Percentiles rank a stretch among this genome's conserved stretches.
Conservation (phyloP, 1,140 invertebrate genomes). For the Procambarus virginalis region DNA sequence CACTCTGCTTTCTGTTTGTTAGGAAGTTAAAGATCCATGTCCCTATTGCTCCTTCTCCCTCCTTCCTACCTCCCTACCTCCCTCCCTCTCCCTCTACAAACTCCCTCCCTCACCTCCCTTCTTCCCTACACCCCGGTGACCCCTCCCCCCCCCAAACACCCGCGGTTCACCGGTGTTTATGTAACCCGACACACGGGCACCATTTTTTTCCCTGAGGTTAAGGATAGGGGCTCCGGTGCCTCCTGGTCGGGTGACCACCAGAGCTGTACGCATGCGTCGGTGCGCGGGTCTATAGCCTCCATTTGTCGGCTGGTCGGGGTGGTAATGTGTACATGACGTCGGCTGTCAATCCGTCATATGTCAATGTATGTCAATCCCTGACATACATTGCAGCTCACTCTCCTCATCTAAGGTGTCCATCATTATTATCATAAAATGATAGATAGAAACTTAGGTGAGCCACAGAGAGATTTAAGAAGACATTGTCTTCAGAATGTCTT, state of each 20-base stretch:
- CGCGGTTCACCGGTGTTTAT: neutral
- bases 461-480: too few relatives aligned
- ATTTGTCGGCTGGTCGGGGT: neutral
- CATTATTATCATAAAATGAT: too few relatives aligned
- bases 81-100: neutral
- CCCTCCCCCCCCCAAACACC: neutral
- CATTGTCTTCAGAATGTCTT: too few relatives aligned
- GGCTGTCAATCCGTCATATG: too few relatives aligned
- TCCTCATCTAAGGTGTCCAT: too few relatives aligned
- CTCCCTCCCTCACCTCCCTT: neutral
- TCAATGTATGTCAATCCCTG: too few relatives aligned
- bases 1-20: too few relatives aligned
- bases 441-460: too few relatives aligned
- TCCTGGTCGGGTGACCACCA: neutral
- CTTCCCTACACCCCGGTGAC: neutral
- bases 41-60: neutral
- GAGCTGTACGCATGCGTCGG: too few relatives aligned
- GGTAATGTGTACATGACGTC: too few relatives aligned
- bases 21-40: too few relatives aligned
- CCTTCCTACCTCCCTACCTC: neutral
- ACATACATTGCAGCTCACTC: too few relatives aligned
- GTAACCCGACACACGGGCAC: conserved; percentile 7
- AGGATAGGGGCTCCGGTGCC: neutral
- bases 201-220: neutral
- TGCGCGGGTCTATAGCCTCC: neutral